phyloP scores from a whole-genome alignment of 2,113 vertebrate species.

The Clinocottus analis region DNA sequence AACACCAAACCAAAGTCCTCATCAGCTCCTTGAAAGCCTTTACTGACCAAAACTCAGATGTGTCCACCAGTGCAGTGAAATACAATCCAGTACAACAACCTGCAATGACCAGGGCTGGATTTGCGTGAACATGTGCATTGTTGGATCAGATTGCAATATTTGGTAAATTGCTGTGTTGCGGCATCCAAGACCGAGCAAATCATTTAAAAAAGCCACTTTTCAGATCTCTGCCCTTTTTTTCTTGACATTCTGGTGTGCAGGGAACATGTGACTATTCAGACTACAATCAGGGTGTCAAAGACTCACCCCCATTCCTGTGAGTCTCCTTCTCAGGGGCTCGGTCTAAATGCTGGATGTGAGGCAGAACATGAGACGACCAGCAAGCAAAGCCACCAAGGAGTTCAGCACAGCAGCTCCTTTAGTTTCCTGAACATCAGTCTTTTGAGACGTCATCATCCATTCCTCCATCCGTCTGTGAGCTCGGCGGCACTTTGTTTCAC shows the following conservation, averaged over 20 bases:
- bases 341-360: constrained; percentile 1
- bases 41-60: constrained; percentile 4
- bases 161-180: not conserved
- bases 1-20: not conserved
- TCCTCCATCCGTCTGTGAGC: not conserved
- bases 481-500: constrained; percentile 6
- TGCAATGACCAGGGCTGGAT: not conserved
- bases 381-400: constrained; percentile 25
- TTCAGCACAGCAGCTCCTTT: not conserved
- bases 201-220: not conserved
- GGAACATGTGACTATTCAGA: not conserved
- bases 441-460: constrained; percentile 74
- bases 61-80: not conserved
- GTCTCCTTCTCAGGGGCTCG: not conserved
- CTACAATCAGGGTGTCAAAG: constrained; percentile 7
- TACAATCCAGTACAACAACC: not conserved
- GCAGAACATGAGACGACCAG: constrained; percentile 10
- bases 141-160: not conserved
- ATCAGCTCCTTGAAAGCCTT: not conserved
- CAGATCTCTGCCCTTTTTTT: not conserved
- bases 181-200: not conserved
- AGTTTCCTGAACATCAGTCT: constrained; percentile 74
- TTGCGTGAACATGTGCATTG: not conserved
- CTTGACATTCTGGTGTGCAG: not conserved
- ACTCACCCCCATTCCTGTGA: not conserved